Evolutionary conservation across 2,113 vertebrate species (phyloP), one percentile per base, ranked within the genome.

Genomic region (Camelus dromedarius): DNA sequence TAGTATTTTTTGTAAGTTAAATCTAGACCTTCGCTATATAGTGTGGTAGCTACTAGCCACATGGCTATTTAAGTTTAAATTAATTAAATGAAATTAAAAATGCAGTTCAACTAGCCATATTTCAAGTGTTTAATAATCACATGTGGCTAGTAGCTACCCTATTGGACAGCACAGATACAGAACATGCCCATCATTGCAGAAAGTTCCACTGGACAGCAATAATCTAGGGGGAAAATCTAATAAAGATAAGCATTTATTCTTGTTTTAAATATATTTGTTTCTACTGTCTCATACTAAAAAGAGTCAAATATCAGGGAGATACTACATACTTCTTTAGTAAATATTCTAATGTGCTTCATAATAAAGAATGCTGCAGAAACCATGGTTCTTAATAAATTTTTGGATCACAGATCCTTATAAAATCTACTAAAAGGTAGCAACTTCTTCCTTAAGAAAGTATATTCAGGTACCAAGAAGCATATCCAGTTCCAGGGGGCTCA

Each of bases 1-100:
- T 16, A 15, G 52, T 54, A 54, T 58, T 56, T 67, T 70, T 48
- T 76, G 38, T 6, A 35, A 81, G 46, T 83, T 89, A 89, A 35
- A 15, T 73, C 50, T 85, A 81, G 42, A 42, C 67, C 52, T 80
- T 6, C 89, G 50, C 66, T 85, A 9, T 46, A 54, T 60, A 82
- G 15, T 64, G 50, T 89, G 35, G 35, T 54, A 94, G 4, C 54
- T 86, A 38, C n/a, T 69, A 62, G 62, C 60, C 60, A 91, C 54
- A n/a, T 92, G 79, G 52, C 38, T 96, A 79, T 83, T 82, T 48
- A 84, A 90, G 50, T 91, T 77, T 56, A 92, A 91, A 82, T 83
- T 35, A 58, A 58, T 38, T 76, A 64, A 62, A 52, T 75, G 14
- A 62, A 69, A 94, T 85, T 52, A 84, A 88, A 67, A 26, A 73